phyloP scores from a whole-genome alignment of 2,797 vertebrate species.

The Lepilemur septentrionalis region DNA sequence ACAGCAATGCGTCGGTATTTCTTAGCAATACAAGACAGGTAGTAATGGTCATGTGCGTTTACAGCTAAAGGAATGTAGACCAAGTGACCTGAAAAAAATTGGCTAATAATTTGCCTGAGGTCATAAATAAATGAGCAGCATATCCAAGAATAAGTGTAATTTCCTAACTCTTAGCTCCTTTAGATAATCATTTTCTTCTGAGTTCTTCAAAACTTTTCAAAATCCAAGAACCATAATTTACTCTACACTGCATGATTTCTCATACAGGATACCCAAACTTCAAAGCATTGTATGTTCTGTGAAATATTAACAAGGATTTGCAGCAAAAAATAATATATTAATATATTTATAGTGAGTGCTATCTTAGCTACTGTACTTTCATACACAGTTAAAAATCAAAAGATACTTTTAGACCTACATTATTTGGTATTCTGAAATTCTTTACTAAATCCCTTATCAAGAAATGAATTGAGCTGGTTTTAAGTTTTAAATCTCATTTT shows the following conservation, averaged over 20 bases:
- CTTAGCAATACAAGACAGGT: constrained; percentile 15
- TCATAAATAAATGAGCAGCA: constrained; percentile 51
- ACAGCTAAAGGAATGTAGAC: constrained; percentile 8
- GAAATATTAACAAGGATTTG: background rate
- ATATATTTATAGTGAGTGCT: background rate
- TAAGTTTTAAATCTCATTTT: constrained; percentile 24
- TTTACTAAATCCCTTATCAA: background rate
- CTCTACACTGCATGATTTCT: background rate
- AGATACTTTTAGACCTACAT: background rate
- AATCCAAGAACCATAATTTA: background rate
- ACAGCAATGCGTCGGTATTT: constrained; percentile 17
- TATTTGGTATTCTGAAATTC: background rate
- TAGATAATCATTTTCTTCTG: constrained; percentile 8
- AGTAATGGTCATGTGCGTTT: background rate
- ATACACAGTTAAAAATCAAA: background rate
- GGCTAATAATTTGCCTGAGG: background rate
- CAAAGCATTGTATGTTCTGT: background rate
- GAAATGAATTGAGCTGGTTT: background rate
- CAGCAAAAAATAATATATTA: background rate
- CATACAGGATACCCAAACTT: background rate
- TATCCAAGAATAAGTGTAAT: constrained; percentile 2
- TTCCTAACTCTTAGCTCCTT: constrained; percentile 33
- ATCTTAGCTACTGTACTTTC: background rate
- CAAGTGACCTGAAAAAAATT: constrained; percentile 4
- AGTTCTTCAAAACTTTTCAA: background rate